Base-by-base conservation (phyloP, 2,113 vertebrate species). In the Brienomyrus brachyistius region DNA sequence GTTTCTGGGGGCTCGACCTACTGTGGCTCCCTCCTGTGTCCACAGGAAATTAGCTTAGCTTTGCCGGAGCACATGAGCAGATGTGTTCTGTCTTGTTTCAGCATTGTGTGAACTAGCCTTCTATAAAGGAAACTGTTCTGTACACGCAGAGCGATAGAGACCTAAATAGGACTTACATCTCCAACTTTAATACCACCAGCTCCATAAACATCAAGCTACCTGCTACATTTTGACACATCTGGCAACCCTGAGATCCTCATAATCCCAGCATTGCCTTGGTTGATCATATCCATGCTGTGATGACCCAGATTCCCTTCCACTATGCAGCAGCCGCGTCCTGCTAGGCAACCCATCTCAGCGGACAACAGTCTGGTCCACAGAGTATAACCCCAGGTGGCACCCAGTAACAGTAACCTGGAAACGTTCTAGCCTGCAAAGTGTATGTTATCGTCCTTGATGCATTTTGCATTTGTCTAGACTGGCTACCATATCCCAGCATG, bases 401-500 rank as follows among this genome's bases (percentile, higher is more conserved):
- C 82, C 82, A 84, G 82, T 43, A 84, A 48, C 82, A 84, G 82
- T 84, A 84, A 84, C 45, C 82, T 48, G 45, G 43, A 84, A 84
- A 84, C 82, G 3, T 21, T n/a, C 82, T 84, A 40, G 40, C 43
- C 45, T 47, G 40, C 45, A 80, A 80, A 80, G 35, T 80, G 74
- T 43, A 43, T 43, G 74, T 43, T 80, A 43, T 80, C 74, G 17
- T 3, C 74, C 74, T 40, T 70, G 62, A 35, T 80, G 15, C 31
- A 80, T 80, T 80, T 80, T 80, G 74, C 74, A 80, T 80, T 80
- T 40, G 74, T 43, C 35, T 80, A 80, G 35, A 80, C 74, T 10
- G 74, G 4, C 74, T 80, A 15, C 31, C 35, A 19, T 80, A 80
- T 80, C 74, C 74, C 74, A 80, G 45, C 21, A 84, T 48, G 82